Conservation (phyloP, 1,140 invertebrate genomes). For the Aphaenogaster ashmeadi region DNA sequence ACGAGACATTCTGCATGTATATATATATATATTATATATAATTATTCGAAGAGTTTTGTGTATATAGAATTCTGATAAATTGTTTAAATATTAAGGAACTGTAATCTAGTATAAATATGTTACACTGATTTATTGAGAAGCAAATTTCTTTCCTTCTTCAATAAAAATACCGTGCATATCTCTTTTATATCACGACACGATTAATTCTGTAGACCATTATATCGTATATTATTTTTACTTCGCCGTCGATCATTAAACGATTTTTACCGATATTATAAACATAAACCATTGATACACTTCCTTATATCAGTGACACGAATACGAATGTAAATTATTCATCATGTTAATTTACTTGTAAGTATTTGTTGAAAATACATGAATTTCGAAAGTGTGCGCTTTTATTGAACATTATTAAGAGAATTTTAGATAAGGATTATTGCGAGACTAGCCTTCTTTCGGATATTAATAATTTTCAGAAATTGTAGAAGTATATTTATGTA, state of each 20-base stretch:
- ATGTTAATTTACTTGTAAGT: conserved; percentile 51
- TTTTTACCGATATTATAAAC: conserved; percentile 25
- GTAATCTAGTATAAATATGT: conserved; percentile 63
- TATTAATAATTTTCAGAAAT: not conserved
- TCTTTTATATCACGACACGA: conserved; percentile 26
- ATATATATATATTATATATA: conserved; percentile 12
- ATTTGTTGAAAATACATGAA: conserved; percentile 45
- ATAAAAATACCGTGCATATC: conserved; percentile 50
- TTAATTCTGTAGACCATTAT: conserved; percentile 25
- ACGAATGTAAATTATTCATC: conserved; percentile 39
- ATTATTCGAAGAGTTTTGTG: conserved; percentile 29
- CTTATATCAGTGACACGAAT: not conserved
- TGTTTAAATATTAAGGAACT: conserved; percentile 53
- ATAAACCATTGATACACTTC: not conserved
- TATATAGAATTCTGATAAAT: conserved; percentile 53
- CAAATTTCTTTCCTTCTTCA: conserved; percentile 33
- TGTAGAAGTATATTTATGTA: not conserved
- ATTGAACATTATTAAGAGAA: not conserved
- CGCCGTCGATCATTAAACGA: conserved; percentile 22
- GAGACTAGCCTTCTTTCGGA: not conserved
- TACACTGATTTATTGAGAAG: conserved; percentile 30
- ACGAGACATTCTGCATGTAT: conserved; percentile 13
- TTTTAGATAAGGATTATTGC: not conserved
- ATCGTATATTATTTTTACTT: conserved; percentile 19
- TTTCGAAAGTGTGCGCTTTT: conserved; percentile 5